phyloP scores from a whole-genome alignment of 2,888 invertebrate genomes.

The Apomyelois bistriatella region DNA sequence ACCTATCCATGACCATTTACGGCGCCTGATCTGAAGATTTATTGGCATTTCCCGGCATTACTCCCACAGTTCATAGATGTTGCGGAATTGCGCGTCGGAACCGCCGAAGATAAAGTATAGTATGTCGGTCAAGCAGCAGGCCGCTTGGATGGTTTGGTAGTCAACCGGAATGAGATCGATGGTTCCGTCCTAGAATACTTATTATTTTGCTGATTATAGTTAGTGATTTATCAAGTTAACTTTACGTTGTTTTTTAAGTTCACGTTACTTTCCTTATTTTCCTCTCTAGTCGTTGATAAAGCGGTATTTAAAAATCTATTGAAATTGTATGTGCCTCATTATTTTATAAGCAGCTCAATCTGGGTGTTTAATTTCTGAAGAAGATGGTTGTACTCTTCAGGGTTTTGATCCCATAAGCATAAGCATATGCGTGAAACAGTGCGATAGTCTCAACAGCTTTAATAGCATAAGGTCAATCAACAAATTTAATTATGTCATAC shows the following conservation, averaged over 20 bases:
- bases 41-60: too few relatives aligned
- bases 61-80: too few relatives aligned
- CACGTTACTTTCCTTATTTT: conserved; percentile 28
- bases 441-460: conserved; percentile 35
- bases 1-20: too few relatives aligned
- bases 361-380: too few relatives aligned
- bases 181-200: conserved; percentile 16
- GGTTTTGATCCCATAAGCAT: conserved; percentile 37
- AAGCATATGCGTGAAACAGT: conserved; percentile 45
- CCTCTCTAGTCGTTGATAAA: conserved; percentile 21
- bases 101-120: conserved; percentile 19
- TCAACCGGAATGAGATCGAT: conserved; percentile 16
- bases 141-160: conserved; percentile 17
- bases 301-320: background rate
- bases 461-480: conserved; percentile 38
- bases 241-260: background rate
- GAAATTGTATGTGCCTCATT: too few relatives aligned
- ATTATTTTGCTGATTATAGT: too few relatives aligned
- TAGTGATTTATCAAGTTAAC: too few relatives aligned
- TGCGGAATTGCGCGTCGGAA: conserved; percentile 17
- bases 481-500: conserved; percentile 33
- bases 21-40: too few relatives aligned
- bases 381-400: conserved; percentile 27
- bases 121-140: conserved; percentile 11
- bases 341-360: too few relatives aligned